These are phyloP conservation scores for Enteromius argenteus DNA, from an alignment of 2,797 vertebrate species.

Conservation along the genomic window DNA sequence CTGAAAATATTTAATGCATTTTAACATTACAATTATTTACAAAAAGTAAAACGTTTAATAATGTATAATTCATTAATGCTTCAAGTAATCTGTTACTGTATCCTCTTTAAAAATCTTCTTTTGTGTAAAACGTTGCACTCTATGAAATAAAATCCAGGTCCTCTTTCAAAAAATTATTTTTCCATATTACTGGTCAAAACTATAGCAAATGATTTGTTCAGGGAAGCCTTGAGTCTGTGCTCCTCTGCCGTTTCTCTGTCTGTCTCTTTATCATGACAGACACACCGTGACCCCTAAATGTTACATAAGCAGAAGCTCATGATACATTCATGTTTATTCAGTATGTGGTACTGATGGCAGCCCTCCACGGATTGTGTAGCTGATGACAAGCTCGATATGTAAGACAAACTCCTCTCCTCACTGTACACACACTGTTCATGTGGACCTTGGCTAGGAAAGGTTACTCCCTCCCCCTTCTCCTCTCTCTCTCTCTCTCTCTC, in stretches of 20 bases:
- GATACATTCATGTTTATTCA: conserved; percentile 42
- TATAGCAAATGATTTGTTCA: conserved; percentile 12
- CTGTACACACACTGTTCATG: conserved; percentile 36
- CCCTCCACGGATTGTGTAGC: conserved; percentile 41
- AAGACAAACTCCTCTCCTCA: conserved; percentile 46
- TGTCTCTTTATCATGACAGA: conserved; percentile 10
- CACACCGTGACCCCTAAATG: conserved; percentile 30
- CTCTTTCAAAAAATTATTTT: background rate
- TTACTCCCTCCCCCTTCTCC: conserved; percentile 30
- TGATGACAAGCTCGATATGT: conserved; percentile 43
- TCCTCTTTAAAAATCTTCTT: background rate
- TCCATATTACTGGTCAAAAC: background rate
- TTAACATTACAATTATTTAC: background rate
- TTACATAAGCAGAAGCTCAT: conserved; percentile 46
- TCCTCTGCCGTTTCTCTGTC: background rate
- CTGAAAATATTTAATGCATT: background rate
- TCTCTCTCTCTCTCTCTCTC: conserved; percentile 18
- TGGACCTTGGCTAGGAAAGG: conserved; percentile 78
- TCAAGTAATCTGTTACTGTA: background rate
- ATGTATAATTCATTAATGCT: background rate
- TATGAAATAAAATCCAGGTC: background rate
- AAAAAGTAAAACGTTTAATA: background rate
- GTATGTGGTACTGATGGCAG: conserved; percentile 47
- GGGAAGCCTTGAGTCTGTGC: conserved; percentile 1
- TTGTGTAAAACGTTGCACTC: background rate